Evolutionary conservation across 1,140 invertebrate species (phyloP), one percentile per base, ranked within the genome.

Genomic region (Drepana arcuata): DNA sequence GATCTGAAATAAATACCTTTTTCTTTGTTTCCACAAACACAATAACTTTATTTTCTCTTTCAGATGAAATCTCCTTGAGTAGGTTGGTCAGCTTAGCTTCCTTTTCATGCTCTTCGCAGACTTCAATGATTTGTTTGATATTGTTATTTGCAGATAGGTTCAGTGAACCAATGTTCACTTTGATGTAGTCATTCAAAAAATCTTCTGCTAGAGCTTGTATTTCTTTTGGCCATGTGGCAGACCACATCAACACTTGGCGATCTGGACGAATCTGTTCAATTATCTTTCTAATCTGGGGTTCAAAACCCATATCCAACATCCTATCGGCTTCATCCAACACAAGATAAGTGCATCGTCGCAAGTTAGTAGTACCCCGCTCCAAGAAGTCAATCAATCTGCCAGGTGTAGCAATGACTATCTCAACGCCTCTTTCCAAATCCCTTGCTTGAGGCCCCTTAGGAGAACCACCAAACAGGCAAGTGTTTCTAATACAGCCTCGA

Each of bases 171-270:
- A 99, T 95, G 66, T 98, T 99, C 2, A 99, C 90, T 63, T 92
- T 90, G 34, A 92, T 88, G 60, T 97, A 97, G 73, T 98, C 92
- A 38, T 86, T 91, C 3, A 99, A 86, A 60, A 98, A 99, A 65
- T 99, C 97, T 71, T 97, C 94, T 37, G 97, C 97, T 0, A 99
- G 78, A 14, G 90, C 89, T 67, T 95, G 92, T 2, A 99, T 97
- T 84, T 99, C 97, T 79, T 98, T 98, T 1, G 97, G 97, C 97
- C 97, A 99, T 4, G 97, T 99, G n/a, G 97, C 97, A 28, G 94
- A 97, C 95, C 97, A 99, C 97, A 99, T 99, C 2, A 99, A 85
- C 1, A 96, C 95, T 83, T 99, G 97, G 28, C 96, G 87, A 70
- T 98, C 95, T 2, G 95, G 95, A 61, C 92, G 87, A 54, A 99